Base-by-base conservation (phyloP, 2,888 invertebrate species). In the Platycnemis pennipes region DNA sequence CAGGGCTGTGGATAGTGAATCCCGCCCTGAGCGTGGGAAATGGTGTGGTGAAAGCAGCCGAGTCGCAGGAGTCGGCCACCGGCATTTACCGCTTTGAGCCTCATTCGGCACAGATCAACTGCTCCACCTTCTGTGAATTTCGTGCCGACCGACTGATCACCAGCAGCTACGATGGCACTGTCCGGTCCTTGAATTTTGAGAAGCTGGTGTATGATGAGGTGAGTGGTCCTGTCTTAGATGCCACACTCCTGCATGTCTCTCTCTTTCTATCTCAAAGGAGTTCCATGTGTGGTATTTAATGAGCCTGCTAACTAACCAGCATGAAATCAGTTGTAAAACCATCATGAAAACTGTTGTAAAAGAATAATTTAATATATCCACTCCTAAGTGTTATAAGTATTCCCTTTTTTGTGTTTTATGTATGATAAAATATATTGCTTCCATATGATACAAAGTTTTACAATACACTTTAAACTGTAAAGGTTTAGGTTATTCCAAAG, bases 131-230 rank as follows among this genome's bases (percentile, higher is more conserved):
- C 94, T 95, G 95, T 44, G 94, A 95, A 0, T 94, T 95, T 45
- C 95, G 96, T 94, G 95, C 95, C 8, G 94, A 95, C 5, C 95
- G 95, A 86, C 94, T 96, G 37, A 95, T 95, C 94, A 95, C 95
- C 2, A 95, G 95, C 22, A 96, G 96, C 88, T 96, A 96, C 95
- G 97, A 97, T 95, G 96, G 96, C 0, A 96, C 96, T 5, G 95
- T 96, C 8, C 95, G 96, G 69, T 95, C 96, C 94, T 96, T 96
- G 56, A 96, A 97, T 95, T 94, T 97, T 89, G 95, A 96, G 69
- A 96, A 95, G 77, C 95, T 95, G 22, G 94, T 96, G 4, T 96
- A 96, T 95, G 95, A 96, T 94, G 96, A 96, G 95, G 96, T 96
- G 94, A 95, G 95, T 95, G 63, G n/a, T 3, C 49, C 63, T 63